phyloP scores from a whole-genome alignment of 2,888 invertebrate species.

The Macrosiphum euphorbiae region DNA sequence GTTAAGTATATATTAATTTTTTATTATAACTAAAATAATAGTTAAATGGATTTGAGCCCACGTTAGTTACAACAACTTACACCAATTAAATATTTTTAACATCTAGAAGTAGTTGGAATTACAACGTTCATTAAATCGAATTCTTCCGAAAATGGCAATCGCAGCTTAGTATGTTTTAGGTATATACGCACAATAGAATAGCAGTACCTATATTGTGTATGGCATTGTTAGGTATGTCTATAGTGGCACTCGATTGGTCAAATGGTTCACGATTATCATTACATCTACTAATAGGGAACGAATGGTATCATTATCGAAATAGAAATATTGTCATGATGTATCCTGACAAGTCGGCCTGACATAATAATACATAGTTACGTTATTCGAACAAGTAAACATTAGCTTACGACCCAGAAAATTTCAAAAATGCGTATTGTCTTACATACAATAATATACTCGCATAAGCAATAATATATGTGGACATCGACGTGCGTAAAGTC shows the following conservation, averaged over 20 bases:
- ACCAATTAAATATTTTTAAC: conserved; percentile 44
- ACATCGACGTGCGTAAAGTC: neutral
- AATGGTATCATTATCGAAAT: neutral
- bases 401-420: neutral
- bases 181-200: neutral
- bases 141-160: neutral
- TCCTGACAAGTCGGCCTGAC: neutral
- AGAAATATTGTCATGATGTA: neutral
- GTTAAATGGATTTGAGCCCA: conserved; percentile 58
- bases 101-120: conserved; percentile 47
- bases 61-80: conserved; percentile 35
- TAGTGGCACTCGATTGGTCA: neutral
- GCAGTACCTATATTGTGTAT: neutral
- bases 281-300: neutral
- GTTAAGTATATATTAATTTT: conserved; percentile 30
- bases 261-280: conserved; percentile 9
- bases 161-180: neutral
- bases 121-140: conserved; percentile 15
- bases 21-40: conserved; percentile 50
- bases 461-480: neutral
- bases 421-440: neutral
- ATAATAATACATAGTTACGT: neutral
- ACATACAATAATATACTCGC: neutral
- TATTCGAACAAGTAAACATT: neutral
- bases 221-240: neutral